phyloP scores from a whole-genome alignment of 2,113 vertebrate species.

The Callipepla squamata region DNA sequence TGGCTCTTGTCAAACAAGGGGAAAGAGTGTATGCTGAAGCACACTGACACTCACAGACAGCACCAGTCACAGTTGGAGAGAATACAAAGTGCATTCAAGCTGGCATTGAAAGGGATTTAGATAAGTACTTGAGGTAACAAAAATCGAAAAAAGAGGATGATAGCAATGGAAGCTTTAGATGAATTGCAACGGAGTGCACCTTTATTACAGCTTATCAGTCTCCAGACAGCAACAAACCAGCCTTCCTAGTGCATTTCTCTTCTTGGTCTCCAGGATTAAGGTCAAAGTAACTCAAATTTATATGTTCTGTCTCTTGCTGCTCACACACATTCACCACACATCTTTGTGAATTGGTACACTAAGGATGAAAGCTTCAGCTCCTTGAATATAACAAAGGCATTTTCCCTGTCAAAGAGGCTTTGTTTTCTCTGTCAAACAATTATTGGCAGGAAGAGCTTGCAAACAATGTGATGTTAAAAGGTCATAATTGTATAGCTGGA shows the following conservation, averaged over 20 bases:
- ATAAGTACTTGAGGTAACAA: slow-evolving; percentile 84
- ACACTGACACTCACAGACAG: slow-evolving; percentile 73
- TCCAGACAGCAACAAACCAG: slow-evolving; percentile 80
- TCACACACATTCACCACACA: slow-evolving; percentile 27
- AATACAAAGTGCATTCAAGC: slow-evolving; percentile 80
- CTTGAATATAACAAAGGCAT: slow-evolving; percentile 47
- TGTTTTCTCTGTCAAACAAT: slow-evolving; percentile 51
- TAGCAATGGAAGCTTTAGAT: slow-evolving; percentile 78
- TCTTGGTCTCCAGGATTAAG: slow-evolving; percentile 77
- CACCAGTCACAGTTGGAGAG: slow-evolving; percentile 72
- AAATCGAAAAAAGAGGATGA: slow-evolving; percentile 78
- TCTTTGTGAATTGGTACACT: slow-evolving; percentile 27
- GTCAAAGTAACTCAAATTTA: slow-evolving; percentile 81
- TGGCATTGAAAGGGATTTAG: slow-evolving; percentile 84
- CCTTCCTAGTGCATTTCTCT: slow-evolving; percentile 71
- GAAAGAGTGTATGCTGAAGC: slow-evolving; percentile 60
- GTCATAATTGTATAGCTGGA: slow-evolving; percentile 51
- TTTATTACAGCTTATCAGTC: slow-evolving; percentile 84
- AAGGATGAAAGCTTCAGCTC: slow-evolving; percentile 42
- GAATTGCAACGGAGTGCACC: slow-evolving; percentile 77
- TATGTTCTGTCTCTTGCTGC: slow-evolving; percentile 64
- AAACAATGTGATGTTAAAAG: slow-evolving; percentile 71
- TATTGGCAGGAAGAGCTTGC: slow-evolving; percentile 48
- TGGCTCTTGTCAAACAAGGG: slow-evolving; percentile 79
- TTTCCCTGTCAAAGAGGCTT: slow-evolving; percentile 46